phyloP scores from a whole-genome alignment of 2,113 vertebrate species.

The Urocolius indicus region DNA sequence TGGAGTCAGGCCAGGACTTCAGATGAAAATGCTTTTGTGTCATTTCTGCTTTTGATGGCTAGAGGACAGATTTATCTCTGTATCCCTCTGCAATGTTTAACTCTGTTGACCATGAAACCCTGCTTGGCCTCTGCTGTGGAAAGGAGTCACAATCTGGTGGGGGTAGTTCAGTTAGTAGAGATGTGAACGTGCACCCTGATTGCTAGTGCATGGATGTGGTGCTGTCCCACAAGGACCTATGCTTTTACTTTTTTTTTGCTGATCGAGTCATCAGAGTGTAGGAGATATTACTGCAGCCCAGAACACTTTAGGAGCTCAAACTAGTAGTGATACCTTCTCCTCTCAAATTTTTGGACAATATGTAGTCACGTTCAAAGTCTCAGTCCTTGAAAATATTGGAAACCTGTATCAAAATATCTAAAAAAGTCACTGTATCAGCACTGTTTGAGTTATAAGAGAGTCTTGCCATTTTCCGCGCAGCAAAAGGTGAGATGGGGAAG shows the following conservation, averaged over 20 bases:
- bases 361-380: background rate
- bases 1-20: constrained; percentile 15
- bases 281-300: background rate
- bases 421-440: background rate
- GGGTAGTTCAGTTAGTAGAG: background rate
- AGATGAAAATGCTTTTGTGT: constrained; percentile 11
- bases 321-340: background rate
- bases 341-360: background rate
- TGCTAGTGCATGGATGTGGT: background rate
- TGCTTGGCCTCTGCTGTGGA: background rate
- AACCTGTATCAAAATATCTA: background rate
- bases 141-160: background rate
- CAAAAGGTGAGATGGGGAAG: background rate
- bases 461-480: background rate
- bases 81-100: background rate
- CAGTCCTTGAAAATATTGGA: background rate
- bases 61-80: background rate
- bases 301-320: background rate
- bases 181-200: background rate
- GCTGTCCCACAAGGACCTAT: background rate
- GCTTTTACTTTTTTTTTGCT: background rate
- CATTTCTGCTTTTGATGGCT: background rate
- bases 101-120: background rate
- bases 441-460: background rate
- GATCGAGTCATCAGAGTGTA: background rate